Conservation (phyloP, 2,888 invertebrate species). For the Tanypteryx hageni region DNA sequence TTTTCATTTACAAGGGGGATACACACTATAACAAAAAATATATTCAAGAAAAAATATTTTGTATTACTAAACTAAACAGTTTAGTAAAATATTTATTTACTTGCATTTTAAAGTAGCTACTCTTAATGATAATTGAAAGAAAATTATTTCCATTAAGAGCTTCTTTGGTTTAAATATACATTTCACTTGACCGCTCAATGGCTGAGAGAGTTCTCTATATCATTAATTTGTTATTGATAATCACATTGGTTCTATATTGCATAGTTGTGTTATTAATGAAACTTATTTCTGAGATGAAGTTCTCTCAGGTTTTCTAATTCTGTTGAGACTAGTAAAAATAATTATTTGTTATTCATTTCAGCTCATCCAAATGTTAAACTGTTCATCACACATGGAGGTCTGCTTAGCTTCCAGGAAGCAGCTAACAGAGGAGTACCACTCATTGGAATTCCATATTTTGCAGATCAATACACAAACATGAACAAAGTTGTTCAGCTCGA, state of each 20-base stretch:
- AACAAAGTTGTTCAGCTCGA: conserved; percentile 65
- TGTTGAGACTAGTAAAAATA: background rate
- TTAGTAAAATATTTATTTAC: background rate
- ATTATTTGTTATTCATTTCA: background rate
- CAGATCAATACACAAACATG: conserved; percentile 69
- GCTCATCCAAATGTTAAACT: conserved; percentile 72
- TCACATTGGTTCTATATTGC: too few relatives aligned
- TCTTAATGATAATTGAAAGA: background rate
- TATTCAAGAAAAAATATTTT: background rate
- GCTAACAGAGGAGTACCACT: conserved; percentile 70
- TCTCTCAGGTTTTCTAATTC: background rate
- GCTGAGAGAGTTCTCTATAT: too few relatives aligned
- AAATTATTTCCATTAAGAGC: background rate
- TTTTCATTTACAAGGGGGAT: background rate
- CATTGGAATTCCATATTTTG: conserved; percentile 69
- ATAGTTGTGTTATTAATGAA: background rate
- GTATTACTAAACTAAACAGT: background rate
- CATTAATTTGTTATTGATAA: too few relatives aligned
- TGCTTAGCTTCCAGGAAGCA: conserved; percentile 73
- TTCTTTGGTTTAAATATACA: background rate
- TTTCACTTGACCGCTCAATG: background rate
- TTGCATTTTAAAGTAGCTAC: background rate
- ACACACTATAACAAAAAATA: background rate
- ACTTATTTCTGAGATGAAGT: background rate
- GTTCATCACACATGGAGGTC: conserved; percentile 75